Evolutionary conservation across 2,888 invertebrate genomes (phyloP), one percentile per base, ranked within the genome.

Genomic region (Tillus elongatus): DNA sequence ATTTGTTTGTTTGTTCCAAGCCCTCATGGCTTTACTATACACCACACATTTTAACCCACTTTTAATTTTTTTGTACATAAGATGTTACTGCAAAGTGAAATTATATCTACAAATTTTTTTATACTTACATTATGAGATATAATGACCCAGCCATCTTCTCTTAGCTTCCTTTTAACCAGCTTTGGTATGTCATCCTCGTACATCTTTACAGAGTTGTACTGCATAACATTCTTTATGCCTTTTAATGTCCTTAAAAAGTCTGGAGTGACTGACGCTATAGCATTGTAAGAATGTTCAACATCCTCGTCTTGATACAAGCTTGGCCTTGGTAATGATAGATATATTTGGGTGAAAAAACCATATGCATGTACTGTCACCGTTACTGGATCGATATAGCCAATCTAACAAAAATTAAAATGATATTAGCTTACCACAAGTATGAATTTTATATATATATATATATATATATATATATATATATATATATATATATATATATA

Each of bases 261-360:
- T 19, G 24, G 6, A 8, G 24, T 19, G 6, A 19, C 6, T 19
- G 24, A 19, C n/a, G 24, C 24, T 19, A 19, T 19, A 19, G 24
- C 24, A 19, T 6, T 19, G n/a, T 19, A 19, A 6, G 24, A n/a
- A 6, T 8, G n/a, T 8, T 19, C 6, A n/a, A 19, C 6, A n/a
- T 19, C n/a, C n/a, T n/a, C 24, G n/a, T 19, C 6, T 19, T 19
- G 6, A 19, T 19, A 19, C 6, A 19, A n/a, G n/a, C 6, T 6
- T 19, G 24, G 24, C n/a, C 24, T 19, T 19, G 24, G 24, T 8
- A 19, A n/a, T 19, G 24, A 19, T n/a, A 19, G n/a, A 19, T 19
- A 19, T 19, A 19, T 19, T 19, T 19, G 24, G 6, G 24, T 8
- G n/a, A 19, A 19, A 6, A 19, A 6, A 19, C 24, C 24, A 19